A percentile compares a stretch with the other conserved stretches of the same genome.
phyloP scores from a whole-genome alignment of 1,140 invertebrate species.

The Tigriopus japonicus region DNA sequence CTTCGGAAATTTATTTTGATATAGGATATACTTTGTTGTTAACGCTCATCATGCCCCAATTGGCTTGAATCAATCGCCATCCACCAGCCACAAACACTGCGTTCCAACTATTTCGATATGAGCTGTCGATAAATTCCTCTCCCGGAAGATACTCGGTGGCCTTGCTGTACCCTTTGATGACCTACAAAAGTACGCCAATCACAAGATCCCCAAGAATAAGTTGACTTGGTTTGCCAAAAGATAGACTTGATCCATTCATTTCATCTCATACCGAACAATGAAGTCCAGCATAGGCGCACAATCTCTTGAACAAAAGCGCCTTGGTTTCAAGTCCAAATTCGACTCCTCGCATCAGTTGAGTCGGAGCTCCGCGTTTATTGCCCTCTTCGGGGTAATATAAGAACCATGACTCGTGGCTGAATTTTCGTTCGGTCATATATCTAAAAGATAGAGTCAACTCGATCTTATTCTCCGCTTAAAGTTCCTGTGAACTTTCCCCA shows the following conservation, averaged over 20 bases:
- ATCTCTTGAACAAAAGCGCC: conserved; percentile 12
- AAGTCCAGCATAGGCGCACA: conserved; percentile 13
- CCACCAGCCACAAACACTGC: conserved; percentile 5
- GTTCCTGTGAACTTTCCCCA: no score
- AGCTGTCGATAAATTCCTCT: conserved; percentile 7
- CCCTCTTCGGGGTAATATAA: conserved; percentile 14
- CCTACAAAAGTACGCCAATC: not conserved
- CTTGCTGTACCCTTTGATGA: conserved; percentile 8
- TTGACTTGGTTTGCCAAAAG: not conserved
- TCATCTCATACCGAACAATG: not conserved
- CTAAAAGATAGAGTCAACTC: not conserved
- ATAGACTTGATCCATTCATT: not conserved
- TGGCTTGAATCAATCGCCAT: conserved; percentile 10
- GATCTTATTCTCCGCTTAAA: no score
- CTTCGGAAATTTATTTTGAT: not conserved
- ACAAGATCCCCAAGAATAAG: not conserved
- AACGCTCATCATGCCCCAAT: conserved; percentile 11
- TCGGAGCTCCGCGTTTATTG: conserved; percentile 11
- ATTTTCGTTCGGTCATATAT: conserved; percentile 4
- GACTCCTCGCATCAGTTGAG: conserved; percentile 5
- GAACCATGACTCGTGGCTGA: conserved; percentile 10
- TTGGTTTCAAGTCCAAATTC: conserved; percentile 14
- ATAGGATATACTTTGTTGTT: not conserved
- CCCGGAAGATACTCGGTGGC: conserved; percentile 3
- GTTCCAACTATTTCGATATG: conserved; percentile 10